Conservation (phyloP, 1,140 invertebrate genomes). For the Galleria mellonella region DNA sequence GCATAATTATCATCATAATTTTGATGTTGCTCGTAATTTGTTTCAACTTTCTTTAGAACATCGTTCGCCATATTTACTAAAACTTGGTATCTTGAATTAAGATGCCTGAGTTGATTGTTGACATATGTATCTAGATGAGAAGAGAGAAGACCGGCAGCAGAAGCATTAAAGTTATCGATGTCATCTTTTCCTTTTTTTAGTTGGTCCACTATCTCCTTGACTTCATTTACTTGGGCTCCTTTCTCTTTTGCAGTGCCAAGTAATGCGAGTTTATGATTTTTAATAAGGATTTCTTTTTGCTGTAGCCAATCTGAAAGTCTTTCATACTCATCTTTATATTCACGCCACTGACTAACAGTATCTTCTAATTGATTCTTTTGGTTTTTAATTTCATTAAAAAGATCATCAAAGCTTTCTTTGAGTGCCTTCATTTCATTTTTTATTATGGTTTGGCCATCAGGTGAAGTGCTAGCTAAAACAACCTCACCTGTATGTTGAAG, state of each 20-base stretch:
- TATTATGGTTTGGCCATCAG: constrained; percentile 86
- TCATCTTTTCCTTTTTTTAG: constrained; percentile 87
- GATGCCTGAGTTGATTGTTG: constrained; percentile 90
- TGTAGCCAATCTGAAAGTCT: constrained; percentile 94
- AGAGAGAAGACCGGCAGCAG: constrained; percentile 83
- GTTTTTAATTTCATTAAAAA: constrained; percentile 90
- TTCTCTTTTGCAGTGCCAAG: constrained; percentile 90
- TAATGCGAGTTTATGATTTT: constrained; percentile 91
- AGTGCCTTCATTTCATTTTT: constrained; percentile 89
- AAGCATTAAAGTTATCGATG: constrained; percentile 88
- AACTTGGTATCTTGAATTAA: constrained; percentile 94
- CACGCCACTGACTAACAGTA: constrained; percentile 88
- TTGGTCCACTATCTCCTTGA: constrained; percentile 84
- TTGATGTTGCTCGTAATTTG: constrained; percentile 90
- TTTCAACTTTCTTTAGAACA: constrained; percentile 93
- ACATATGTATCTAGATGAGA: constrained; percentile 94
- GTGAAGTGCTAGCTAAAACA: constrained; percentile 87
- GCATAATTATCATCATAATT: constrained; percentile 87
- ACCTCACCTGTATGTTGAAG: constrained; percentile 90
- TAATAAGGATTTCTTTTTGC: constrained; percentile 93
- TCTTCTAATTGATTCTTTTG: constrained; percentile 89
- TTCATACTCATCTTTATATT: constrained; percentile 95
- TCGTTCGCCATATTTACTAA: constrained; percentile 94
- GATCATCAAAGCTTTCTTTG: constrained; percentile 87
- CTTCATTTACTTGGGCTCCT: constrained; percentile 86